Evolutionary conservation across 2,113 vertebrate species (phyloP).

Genomic region (Puntigrus tetrazona): DNA sequence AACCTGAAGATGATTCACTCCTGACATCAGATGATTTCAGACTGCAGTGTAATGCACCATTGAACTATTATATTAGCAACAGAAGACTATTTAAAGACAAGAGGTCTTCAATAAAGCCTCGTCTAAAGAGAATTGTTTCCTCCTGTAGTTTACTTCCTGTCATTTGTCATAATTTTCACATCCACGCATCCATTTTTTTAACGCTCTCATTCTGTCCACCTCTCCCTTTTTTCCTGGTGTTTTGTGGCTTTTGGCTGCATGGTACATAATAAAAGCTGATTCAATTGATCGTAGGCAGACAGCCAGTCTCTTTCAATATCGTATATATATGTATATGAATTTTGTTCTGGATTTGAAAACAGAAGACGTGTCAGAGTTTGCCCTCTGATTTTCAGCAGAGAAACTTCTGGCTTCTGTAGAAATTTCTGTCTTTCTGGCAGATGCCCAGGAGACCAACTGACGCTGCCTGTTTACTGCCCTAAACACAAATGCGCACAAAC

Average conservation of each 20-base stretch:
- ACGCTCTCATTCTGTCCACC: neutral
- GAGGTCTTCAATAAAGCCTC: neutral
- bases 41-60: neutral
- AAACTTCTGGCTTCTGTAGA: slow-evolving; percentile 30
- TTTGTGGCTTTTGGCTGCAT: neutral
- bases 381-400: slow-evolving; percentile 28
- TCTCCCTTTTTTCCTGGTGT: neutral
- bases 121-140: neutral
- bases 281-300: slow-evolving; percentile 6
- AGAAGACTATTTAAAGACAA: neutral
- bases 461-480: slow-evolving; percentile 48
- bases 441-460: slow-evolving; percentile 39
- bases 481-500: slow-evolving; percentile 18
- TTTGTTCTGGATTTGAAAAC: slow-evolving; percentile 20
- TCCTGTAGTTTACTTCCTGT: neutral
- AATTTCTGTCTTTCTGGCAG: slow-evolving; percentile 42
- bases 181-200: neutral
- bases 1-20: slow-evolving; percentile 47
- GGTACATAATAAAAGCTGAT: neutral
- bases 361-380: slow-evolving; percentile 11
- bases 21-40: neutral
- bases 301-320: slow-evolving; percentile 12
- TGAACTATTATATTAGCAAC: neutral
- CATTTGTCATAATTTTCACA: neutral
- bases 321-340: neutral